Evolutionary conservation across 2,888 invertebrate genomes (phyloP), one percentile per base, ranked within the genome.

Genomic region (Eupithecia pulchellata): DNA sequence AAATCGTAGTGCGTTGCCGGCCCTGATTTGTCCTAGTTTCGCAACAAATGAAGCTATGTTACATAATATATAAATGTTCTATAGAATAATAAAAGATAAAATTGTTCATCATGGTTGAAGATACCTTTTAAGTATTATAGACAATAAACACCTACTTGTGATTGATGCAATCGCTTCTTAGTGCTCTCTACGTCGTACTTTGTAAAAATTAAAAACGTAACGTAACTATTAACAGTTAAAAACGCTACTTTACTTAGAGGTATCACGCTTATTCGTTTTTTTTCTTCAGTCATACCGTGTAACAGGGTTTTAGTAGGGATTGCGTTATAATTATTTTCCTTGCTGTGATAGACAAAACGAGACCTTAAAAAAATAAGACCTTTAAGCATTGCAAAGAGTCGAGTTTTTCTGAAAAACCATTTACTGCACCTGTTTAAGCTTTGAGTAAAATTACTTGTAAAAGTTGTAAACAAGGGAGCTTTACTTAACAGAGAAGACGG

Each of bases 1-100:
- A n/a, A 60, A 60, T 4, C 30, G 11, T 32, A 29, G 60, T 57
- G 27, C 20, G 57, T 57, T 17, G 60, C 17, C 27, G 30, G 11
- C 29, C 32, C 60, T 60, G 30, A 60, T 60, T 60, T 57, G 57
- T 29, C 32, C 60, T 20, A 32, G 30, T 60, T 60, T 32, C 30
- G 32, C 9, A 52, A 25, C 13, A 25, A 52, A 52, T 52, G 52
- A 25, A 20, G 42, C 4, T 52, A 20, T 25, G 25, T n/a, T n/a
- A n/a, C n/a, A n/a, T n/a, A n/a, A n/a, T n/a, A n/a, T n/a, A n/a
- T n/a, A n/a, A n/a, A n/a, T n/a, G n/a, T n/a, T n/a, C n/a, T n/a
- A n/a, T n/a, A n/a, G n/a, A n/a, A n/a, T n/a, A n/a, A n/a, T n/a
- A n/a, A n/a, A n/a, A n/a, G n/a, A n/a, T n/a, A n/a, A n/a, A n/a